phyloP scores from a whole-genome alignment of 2,113 vertebrate species.

The Clarias magur region DNA sequence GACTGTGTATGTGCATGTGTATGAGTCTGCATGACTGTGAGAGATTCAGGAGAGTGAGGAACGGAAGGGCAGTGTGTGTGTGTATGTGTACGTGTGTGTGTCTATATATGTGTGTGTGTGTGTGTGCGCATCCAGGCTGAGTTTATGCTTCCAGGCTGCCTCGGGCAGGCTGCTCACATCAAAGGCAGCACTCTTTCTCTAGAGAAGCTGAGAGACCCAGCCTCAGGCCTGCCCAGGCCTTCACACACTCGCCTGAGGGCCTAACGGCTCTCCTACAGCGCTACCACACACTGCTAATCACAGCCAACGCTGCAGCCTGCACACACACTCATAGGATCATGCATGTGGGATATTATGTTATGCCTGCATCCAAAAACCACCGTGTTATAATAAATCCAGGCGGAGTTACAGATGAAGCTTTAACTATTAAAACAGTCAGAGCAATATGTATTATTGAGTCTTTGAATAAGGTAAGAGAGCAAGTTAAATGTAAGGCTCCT shows the following conservation, averaged over 20 bases:
- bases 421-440: conserved; percentile 49
- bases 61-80: conserved; percentile 11
- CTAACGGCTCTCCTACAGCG: conserved; percentile 56
- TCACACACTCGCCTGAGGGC: conserved; percentile 69
- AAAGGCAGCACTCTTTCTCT: conserved; percentile 70
- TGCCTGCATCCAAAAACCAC: conserved; percentile 6
- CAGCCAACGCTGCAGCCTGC: conserved; percentile 50
- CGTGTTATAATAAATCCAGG: conserved; percentile 31
- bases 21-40: conserved; percentile 6
- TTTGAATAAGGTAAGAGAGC: conserved; percentile 36
- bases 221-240: conserved; percentile 67
- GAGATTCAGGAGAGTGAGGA: neutral
- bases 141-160: conserved; percentile 63
- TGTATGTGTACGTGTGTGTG: neutral
- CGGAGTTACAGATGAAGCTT: conserved; percentile 31
- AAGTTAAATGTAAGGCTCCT: conserved; percentile 33
- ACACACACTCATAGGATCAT: conserved; percentile 9
- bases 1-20: neutral
- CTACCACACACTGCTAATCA: conserved; percentile 60
- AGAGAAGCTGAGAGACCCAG: conserved; percentile 68
- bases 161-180: conserved; percentile 73
- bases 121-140: conserved; percentile 49
- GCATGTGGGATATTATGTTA: conserved; percentile 20
- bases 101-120: neutral
- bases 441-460: conserved; percentile 35